Evolutionary conservation across 2,113 vertebrate genomes (phyloP), one percentile per base, ranked within the genome.

Genomic region (Zosterops japonicus): DNA sequence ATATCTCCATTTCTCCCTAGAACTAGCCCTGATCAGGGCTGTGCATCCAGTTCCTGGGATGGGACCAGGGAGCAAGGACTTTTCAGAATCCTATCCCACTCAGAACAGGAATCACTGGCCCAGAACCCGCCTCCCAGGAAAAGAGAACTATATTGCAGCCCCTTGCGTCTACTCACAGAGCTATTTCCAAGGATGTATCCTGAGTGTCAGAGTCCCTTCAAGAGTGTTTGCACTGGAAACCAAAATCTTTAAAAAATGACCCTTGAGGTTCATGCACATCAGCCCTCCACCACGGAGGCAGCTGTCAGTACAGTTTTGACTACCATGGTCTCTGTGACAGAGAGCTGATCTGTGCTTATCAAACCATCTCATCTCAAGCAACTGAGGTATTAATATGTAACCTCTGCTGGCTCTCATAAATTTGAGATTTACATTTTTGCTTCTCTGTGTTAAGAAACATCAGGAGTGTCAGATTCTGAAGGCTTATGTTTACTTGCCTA

Each of bases 401-500:
- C 33, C 44, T 91, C 41, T 72, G 25, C 39, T 72, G 70, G 41
- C 44, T 84, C 36, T 83, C 84, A 53, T 68, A 72, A 87, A 93
- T 87, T 61, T 1, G 8, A 91, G 57, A 33, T 89, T 94, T 95
- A 68, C 9, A 23, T 64, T 91, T 95, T 89, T 72, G 50, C 24
- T 91, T 86, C 63, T 72, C 29, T 4, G 6, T 53, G 27, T 67
- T 83, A 78, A 88, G 71, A 85, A 94, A 76, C 60, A 63, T 31
- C 36, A 24, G 14, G 55, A 80, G 29, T 80, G 55, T 82, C 75
- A 80, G 55, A 55, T 83, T 83, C 2, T 33, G 59, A 88, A 92
- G 42, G 21, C 42, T 85, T 88, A 50, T 77, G 27, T 94, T 94
- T 87, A 82, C 74, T 76, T 94, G 78, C 63, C 63, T 77, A 13